phyloP scores from a whole-genome alignment of 2,113 vertebrate genomes.

The Mirounga angustirostris region DNA sequence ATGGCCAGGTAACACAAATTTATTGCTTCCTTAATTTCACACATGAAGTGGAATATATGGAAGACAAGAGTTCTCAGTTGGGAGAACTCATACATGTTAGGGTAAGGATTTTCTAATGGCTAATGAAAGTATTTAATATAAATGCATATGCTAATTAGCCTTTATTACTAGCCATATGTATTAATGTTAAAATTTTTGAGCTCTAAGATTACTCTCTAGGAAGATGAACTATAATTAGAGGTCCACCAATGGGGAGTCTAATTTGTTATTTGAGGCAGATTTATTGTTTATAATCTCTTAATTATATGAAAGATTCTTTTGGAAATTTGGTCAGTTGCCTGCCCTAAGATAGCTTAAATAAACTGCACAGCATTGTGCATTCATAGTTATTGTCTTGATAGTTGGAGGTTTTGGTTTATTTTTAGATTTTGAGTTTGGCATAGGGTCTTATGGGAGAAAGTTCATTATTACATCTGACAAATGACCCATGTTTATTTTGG shows the following conservation, averaged over 20 bases:
- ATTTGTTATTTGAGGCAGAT: background rate
- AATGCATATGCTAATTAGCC: background rate
- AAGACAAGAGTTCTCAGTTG: background rate
- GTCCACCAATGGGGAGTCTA: background rate
- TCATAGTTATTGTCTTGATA: constrained; percentile 31
- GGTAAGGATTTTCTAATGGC: background rate
- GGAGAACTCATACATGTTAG: background rate
- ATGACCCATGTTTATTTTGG: background rate
- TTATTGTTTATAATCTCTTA: background rate
- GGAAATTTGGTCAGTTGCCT: constrained; percentile 24
- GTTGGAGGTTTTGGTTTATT: constrained; percentile 46
- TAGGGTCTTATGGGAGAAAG: background rate
- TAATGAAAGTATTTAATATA: constrained; percentile 35
- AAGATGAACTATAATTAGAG: background rate
- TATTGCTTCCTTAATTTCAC: background rate
- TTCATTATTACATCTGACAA: background rate
- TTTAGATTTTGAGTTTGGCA: background rate
- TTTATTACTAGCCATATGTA: background rate
- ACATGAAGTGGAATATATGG: background rate
- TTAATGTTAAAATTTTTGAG: constrained; percentile 4
- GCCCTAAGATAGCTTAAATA: background rate
- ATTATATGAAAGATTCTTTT: background rate
- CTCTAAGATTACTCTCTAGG: background rate
- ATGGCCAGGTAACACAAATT: background rate
- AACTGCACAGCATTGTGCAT: background rate